Evolutionary conservation across 2,113 vertebrate genomes (phyloP), one percentile per base, ranked within the genome.

Genomic region (Carollia perspicillata): DNA sequence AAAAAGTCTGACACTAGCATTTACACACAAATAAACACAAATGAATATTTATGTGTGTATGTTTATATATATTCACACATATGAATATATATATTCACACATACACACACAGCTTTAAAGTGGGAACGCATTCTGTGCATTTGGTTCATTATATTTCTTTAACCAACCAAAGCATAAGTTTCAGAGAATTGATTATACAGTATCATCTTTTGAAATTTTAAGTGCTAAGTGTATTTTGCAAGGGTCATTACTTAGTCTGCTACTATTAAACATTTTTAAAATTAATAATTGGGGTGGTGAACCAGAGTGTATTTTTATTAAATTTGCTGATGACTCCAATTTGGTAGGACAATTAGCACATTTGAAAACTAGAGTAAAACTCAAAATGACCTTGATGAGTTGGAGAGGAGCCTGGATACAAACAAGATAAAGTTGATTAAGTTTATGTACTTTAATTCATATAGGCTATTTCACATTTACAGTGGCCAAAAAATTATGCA

Each of bases 261-360:
- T 90, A 84, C 92, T 96, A 89, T 97, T 96, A 97, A 95, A 95
- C 60, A 90, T 96, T 97, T 96, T 96, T 95, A 23, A 95, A 97
- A 97, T 97, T 98, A 98, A 97, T 96, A 95, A 96, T 78, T 95
- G 53, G 47, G 96, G 97, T 96, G 95, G 96, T 96, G 96, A 97
- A 97, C 96, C 77, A 40, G 53, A 96, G 80, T 95, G 88, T 96
- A 83, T 83, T 94, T 97, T 96, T 98, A 97, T 96, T 92, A 97
- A 97, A 97, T 95, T 95, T 97, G 92, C 97, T 98, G 97, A 98
- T 97, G 96, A 95, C 95, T 97, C 53, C 92, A 94, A 97, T 97
- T 98, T 93, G 42, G 81, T 95, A 95, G 88, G 77, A 97, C 96
- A 97, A 97, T 97, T 98, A 98, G 84, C 96, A 96, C 96, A 97